These are phyloP conservation scores for Rotaria socialis DNA, from an alignment of 2,888 invertebrate genomes.

Conservation along the genomic window DNA sequence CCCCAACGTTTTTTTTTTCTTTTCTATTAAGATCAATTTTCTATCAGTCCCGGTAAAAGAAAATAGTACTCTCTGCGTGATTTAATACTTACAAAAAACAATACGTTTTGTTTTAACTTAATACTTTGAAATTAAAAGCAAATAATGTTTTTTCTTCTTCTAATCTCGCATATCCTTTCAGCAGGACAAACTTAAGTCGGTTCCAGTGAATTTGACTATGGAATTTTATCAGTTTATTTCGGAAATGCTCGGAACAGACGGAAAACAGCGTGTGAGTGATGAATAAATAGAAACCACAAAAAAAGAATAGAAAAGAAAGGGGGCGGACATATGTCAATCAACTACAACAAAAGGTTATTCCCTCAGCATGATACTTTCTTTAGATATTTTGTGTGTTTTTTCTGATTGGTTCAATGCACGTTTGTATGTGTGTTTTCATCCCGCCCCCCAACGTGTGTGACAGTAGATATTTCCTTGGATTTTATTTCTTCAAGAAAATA, in stretches of 20 bases:
- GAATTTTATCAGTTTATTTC: not conserved
- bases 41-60: not conserved
- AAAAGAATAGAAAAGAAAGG: not conserved
- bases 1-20: not conserved
- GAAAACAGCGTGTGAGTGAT: slow-evolving; percentile 17
- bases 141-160: not conserved
- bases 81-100: not conserved
- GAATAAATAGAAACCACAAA: not conserved
- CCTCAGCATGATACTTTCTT: not conserved
- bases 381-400: not conserved
- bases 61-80: not conserved
- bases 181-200: not conserved
- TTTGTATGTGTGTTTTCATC: not conserved
- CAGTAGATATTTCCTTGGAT: not conserved
- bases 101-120: not conserved
- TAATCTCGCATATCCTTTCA: not conserved
- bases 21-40: not conserved
- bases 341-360: not conserved
- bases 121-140: not conserved
- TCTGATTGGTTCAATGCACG: slow-evolving; percentile 11
- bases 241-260: not conserved
- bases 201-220: not conserved
- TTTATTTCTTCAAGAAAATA: not conserved
- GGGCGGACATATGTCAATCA: not conserved
- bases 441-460: not conserved